phyloP scores from a whole-genome alignment of 2,888 invertebrate genomes.

The Ypsolopha scabrella region DNA sequence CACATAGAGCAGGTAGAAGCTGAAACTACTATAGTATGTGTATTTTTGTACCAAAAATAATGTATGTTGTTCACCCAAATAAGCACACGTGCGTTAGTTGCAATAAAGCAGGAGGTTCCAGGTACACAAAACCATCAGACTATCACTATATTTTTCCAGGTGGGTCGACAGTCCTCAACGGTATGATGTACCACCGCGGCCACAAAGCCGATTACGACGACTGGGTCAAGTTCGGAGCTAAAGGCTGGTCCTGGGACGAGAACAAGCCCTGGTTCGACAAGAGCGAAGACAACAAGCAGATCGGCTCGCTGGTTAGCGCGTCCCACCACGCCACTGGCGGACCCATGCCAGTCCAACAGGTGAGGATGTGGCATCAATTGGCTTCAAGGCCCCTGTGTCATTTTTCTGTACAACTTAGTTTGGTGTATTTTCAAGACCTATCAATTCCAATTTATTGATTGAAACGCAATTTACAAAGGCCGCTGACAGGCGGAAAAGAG shows the following conservation, averaged over 20 bases:
- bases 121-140: neutral
- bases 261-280: slow-evolving; percentile 74
- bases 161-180: slow-evolving; percentile 79
- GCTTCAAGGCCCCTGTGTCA: too few species aligned
- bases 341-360: slow-evolving; percentile 63
- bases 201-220: slow-evolving; percentile 77
- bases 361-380: slow-evolving; percentile 10
- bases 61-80: too few species aligned
- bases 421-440: too few species aligned
- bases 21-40: too few species aligned
- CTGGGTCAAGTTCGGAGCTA: slow-evolving; percentile 76
- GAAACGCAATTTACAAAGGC: too few species aligned
- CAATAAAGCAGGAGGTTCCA: too few species aligned
- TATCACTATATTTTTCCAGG: slow-evolving; percentile 54
- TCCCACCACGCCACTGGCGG: slow-evolving; percentile 69
- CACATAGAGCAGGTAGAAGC: too few species aligned
- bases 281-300: slow-evolving; percentile 74
- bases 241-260: slow-evolving; percentile 79
- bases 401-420: too few species aligned
- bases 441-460: too few species aligned
- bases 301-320: slow-evolving; percentile 61
- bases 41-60: too few species aligned
- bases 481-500: too few species aligned
- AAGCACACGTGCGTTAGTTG: too few species aligned
- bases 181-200: slow-evolving; percentile 85